Evolutionary conservation across 2,888 invertebrate species (phyloP).

Genomic region (Lepidochitona cinerea): DNA sequence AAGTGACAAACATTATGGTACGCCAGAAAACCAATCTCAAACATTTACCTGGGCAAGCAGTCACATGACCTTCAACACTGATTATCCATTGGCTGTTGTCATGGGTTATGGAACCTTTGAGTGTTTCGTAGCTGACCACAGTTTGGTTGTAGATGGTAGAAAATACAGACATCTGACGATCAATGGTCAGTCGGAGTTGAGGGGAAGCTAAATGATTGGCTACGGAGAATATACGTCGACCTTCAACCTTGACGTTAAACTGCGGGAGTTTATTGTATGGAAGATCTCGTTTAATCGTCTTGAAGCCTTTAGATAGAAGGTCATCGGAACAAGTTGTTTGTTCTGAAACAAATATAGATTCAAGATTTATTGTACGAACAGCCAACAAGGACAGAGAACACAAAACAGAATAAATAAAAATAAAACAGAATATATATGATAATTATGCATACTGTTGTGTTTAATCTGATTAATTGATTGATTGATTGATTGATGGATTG

Average conservation of each 20-base stretch:
- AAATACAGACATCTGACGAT: slow-evolving; percentile 50
- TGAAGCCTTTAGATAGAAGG: not conserved
- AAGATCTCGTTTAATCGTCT: not conserved
- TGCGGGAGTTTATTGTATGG: not conserved
- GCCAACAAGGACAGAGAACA: too few species aligned
- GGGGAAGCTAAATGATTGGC: slow-evolving; percentile 44
- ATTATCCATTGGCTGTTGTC: slow-evolving; percentile 52
- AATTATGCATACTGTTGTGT: too few species aligned
- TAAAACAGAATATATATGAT: too few species aligned
- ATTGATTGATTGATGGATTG: too few species aligned
- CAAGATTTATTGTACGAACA: too few species aligned
- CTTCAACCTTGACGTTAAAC: not conserved
- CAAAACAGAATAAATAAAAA: too few species aligned
- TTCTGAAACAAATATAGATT: too few species aligned
- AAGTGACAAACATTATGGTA: not conserved
- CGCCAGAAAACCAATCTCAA: not conserved
- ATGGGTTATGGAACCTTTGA: slow-evolving; percentile 56
- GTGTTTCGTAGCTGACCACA: slow-evolving; percentile 44
- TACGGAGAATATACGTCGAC: slow-evolving; percentile 17
- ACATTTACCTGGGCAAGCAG: slow-evolving; percentile 51
- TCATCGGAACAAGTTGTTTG: not conserved
- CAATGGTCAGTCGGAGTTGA: slow-evolving; percentile 45
- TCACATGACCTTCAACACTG: slow-evolving; percentile 37
- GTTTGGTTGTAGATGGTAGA: slow-evolving; percentile 51
- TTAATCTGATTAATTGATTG: too few species aligned